A percentile compares a stretch with the other conserved stretches of the same genome.
These are phyloP conservation scores for Schizopygopsis pylzovi DNA, from an alignment of 2,797 vertebrate genomes.

Conservation along the genomic window DNA sequence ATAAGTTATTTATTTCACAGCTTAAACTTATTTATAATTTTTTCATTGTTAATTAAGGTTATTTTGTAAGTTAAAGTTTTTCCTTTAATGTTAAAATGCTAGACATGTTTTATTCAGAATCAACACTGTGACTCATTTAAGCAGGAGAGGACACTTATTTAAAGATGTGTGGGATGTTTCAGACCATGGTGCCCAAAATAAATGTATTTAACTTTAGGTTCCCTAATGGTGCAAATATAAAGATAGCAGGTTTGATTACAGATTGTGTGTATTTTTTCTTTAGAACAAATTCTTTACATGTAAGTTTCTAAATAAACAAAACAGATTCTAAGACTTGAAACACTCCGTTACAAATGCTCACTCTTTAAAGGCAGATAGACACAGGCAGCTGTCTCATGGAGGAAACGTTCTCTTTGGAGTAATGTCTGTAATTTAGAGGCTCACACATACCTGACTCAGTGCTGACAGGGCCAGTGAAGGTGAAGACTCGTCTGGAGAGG, in stretches of 20 bases:
- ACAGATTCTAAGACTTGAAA: neutral
- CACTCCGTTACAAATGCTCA: neutral
- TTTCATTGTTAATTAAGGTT: neutral
- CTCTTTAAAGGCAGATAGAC: neutral
- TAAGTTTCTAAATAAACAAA: neutral
- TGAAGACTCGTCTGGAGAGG: slow-evolving; percentile 48
- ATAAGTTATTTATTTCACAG: neutral
- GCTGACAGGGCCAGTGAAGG: slow-evolving; percentile 39
- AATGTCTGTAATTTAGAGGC: neutral
- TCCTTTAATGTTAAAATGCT: too few relatives aligned
- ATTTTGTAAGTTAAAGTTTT: neutral
- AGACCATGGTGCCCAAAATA: slow-evolving; percentile 26
- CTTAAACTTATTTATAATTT: neutral
- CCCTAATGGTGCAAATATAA: neutral
- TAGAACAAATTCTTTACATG: too few relatives aligned
- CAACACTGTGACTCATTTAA: slow-evolving; percentile 26
- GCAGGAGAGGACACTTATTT: neutral
- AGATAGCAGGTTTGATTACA: neutral
- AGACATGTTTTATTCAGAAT: slow-evolving; percentile 3
- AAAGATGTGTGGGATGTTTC: slow-evolving; percentile 4
- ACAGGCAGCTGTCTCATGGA: slow-evolving; percentile 25
- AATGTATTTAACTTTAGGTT: slow-evolving; percentile 5
- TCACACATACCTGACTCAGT: slow-evolving; percentile 18
- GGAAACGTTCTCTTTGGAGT: slow-evolving; percentile 8
- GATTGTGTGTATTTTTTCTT: neutral